Conservation (phyloP, 1,140 invertebrate species). For the Ceratosolen fusciceps region DNA sequence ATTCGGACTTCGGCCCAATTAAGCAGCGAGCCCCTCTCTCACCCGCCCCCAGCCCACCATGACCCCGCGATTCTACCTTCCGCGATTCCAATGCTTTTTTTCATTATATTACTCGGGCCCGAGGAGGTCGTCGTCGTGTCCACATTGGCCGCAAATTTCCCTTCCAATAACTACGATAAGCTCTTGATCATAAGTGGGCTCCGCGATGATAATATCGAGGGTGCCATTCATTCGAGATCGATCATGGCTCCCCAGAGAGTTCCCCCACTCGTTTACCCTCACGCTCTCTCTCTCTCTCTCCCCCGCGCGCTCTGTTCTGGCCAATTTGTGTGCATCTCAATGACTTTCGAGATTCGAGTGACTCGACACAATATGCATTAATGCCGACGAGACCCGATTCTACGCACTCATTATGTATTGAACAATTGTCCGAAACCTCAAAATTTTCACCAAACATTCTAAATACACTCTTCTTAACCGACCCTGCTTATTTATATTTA, state of each 20-base stretch:
- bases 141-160: conserved; percentile 3
- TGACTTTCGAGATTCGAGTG: conserved; percentile 9
- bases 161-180: conserved; percentile 1
- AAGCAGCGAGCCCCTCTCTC: too few relatives aligned
- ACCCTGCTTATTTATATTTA: too few relatives aligned
- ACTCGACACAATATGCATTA: conserved; percentile 22
- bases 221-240: conserved; percentile 27
- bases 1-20: background rate
- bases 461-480: too few relatives aligned
- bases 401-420: background rate
- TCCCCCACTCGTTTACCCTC: background rate
- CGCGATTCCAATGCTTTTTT: too few relatives aligned
- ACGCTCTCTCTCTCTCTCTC: background rate
- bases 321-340: conserved; percentile 12
- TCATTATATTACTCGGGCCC: too few relatives aligned
- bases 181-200: background rate
- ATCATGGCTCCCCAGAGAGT: background rate
- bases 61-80: too few relatives aligned
- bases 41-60: too few relatives aligned
- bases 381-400: background rate
- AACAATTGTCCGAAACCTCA: too few relatives aligned
- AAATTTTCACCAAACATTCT: too few relatives aligned
- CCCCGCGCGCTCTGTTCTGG: background rate
- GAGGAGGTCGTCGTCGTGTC: too few relatives aligned
- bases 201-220: conserved; percentile 3